phyloP scores from a whole-genome alignment of 2,888 invertebrate genomes.

The Cybosia mesomella region DNA sequence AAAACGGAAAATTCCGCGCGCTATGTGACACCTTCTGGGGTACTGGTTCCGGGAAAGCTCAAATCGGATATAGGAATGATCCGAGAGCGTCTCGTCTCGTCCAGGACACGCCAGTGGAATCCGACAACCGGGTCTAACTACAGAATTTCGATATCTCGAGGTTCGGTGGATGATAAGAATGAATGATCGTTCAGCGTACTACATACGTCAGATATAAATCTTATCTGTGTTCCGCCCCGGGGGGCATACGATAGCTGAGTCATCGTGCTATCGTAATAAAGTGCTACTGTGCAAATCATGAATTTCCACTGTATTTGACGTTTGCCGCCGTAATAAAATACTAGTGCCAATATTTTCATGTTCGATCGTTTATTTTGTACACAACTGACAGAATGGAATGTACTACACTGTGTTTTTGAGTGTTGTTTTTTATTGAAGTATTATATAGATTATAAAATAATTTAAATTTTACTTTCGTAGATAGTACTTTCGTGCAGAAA shows the following conservation, averaged over 20 bases:
- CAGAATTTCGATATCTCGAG: no score
- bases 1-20: no score
- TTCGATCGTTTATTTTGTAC: background rate
- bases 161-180: background rate
- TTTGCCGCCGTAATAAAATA: constrained; percentile 8
- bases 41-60: no score
- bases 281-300: constrained; percentile 43
- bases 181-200: constrained; percentile 40
- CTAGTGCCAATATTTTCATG: background rate
- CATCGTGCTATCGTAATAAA: constrained; percentile 31
- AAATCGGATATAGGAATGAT: no score
- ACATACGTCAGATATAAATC: constrained; percentile 38
- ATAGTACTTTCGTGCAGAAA: no score
- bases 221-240: constrained; percentile 41
- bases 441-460: no score
- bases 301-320: constrained; percentile 7
- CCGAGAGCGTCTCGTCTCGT: no score
- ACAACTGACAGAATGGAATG: background rate
- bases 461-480: no score
- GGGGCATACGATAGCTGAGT: constrained; percentile 38
- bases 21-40: no score
- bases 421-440: background rate
- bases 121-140: no score
- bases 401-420: background rate
- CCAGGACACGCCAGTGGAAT: no score